These are phyloP conservation scores for Bombyx mandarina DNA, from an alignment of 1,140 invertebrate genomes.

Conservation along the genomic window DNA sequence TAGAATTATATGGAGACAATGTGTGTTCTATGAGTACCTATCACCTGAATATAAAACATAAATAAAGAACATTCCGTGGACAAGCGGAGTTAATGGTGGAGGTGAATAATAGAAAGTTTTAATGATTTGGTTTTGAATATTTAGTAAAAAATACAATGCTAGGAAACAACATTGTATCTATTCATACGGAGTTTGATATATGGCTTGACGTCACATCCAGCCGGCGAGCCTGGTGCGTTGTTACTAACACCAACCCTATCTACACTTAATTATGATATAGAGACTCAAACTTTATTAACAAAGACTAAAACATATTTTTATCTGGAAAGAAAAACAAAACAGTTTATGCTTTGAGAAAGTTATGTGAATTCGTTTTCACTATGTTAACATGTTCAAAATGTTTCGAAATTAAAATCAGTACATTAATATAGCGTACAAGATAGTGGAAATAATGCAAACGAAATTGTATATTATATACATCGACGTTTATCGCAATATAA, in stretches of 20 bases:
- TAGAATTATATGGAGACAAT: constrained; percentile 5
- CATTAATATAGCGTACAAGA: too few species aligned
- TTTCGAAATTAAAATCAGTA: too few species aligned
- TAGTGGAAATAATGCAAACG: too few species aligned
- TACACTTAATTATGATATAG: neutral
- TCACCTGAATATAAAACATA: neutral
- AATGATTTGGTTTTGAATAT: constrained; percentile 1
- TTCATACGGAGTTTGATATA: constrained; percentile 20
- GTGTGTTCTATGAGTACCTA: constrained; percentile 7
- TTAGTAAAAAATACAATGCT: constrained; percentile 5
- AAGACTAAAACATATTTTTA: too few species aligned
- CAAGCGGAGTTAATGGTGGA: neutral
- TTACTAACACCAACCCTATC: constrained; percentile 1
- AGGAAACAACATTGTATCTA: constrained; percentile 11
- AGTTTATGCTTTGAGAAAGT: too few species aligned
- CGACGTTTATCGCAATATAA: too few species aligned
- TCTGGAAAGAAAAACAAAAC: too few species aligned
- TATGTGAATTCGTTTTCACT: too few species aligned
- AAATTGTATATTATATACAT: too few species aligned
- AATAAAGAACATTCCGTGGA: too few species aligned
- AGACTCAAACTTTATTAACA: neutral
- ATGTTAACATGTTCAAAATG: too few species aligned
- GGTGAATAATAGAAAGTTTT: constrained; percentile 7
- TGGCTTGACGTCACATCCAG: constrained; percentile 15
- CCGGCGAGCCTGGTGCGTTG: constrained; percentile 7